Conservation (phyloP, 2,797 vertebrate species). For the Eospalax fontanierii region DNA sequence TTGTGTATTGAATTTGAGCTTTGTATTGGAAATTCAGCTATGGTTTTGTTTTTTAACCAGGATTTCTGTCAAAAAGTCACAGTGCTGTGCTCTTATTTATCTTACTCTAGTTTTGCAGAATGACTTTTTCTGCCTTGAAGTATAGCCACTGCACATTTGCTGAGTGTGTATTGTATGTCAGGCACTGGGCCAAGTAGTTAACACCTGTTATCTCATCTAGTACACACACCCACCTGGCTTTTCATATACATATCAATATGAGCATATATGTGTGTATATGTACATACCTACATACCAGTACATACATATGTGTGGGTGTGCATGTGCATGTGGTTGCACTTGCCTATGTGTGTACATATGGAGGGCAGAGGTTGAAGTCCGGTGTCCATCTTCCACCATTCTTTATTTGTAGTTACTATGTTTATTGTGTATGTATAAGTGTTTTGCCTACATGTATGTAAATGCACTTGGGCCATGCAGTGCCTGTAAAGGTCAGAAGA, state of each 20-base stretch:
- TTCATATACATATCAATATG: background rate
- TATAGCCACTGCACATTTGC: background rate
- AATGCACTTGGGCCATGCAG: no score
- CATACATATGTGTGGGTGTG: background rate
- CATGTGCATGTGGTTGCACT: no score
- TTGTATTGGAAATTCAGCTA: background rate
- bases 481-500: no score
- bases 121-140: conserved; percentile 44
- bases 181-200: background rate
- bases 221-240: background rate
- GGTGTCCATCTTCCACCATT: no score
- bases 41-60: conserved; percentile 7
- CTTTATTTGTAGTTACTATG: no score
- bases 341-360: background rate
- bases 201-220: conserved; percentile 22
- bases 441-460: no score
- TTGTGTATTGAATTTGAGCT: no score
- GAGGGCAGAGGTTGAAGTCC: background rate
- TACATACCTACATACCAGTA: background rate
- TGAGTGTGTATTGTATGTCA: background rate
- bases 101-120: conserved; percentile 62
- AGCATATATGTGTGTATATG: no score
- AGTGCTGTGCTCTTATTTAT: background rate
- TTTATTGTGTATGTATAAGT: no score
- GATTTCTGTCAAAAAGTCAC: conserved; percentile 39